Conservation (phyloP, 2,113 vertebrate species). For the Danionella cerebrum region DNA sequence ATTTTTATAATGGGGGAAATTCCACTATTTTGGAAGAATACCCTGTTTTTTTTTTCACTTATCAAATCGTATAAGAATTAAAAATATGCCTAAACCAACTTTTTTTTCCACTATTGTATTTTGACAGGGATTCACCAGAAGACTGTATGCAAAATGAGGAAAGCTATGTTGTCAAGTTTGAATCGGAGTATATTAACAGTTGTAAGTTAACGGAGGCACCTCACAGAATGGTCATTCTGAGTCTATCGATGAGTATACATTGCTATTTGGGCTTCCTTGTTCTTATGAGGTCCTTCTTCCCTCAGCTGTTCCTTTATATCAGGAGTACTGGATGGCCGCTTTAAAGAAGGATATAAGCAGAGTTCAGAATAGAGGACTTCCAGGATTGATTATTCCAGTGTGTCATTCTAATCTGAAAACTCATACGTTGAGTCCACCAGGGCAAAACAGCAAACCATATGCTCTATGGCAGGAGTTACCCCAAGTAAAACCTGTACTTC, state of each 20-base stretch:
- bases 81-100: no score
- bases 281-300: no score
- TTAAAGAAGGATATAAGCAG: slow-evolving; percentile 41
- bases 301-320: slow-evolving; percentile 68
- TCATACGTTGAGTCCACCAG: background rate
- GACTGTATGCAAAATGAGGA: background rate
- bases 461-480: slow-evolving; percentile 66
- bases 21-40: no score
- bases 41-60: no score
- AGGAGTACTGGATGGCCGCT: slow-evolving; percentile 57
- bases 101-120: no score
- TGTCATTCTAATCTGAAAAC: slow-evolving; percentile 30
- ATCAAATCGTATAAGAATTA: no score
- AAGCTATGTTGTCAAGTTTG: slow-evolving; percentile 27
- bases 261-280: no score
- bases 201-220: slow-evolving; percentile 55
- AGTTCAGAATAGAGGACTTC: slow-evolving; percentile 20
- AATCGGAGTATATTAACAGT: slow-evolving; percentile 51
- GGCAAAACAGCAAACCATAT: slow-evolving; percentile 36
- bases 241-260: no score
- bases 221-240: no score
- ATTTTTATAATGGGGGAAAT: no score
- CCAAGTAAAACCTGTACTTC: slow-evolving; percentile 58
- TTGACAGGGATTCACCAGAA: no score
- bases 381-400: slow-evolving; percentile 34